Evolutionary conservation across 2,888 invertebrate genomes (phyloP).

Genomic region (Melieria crassipennis): DNA sequence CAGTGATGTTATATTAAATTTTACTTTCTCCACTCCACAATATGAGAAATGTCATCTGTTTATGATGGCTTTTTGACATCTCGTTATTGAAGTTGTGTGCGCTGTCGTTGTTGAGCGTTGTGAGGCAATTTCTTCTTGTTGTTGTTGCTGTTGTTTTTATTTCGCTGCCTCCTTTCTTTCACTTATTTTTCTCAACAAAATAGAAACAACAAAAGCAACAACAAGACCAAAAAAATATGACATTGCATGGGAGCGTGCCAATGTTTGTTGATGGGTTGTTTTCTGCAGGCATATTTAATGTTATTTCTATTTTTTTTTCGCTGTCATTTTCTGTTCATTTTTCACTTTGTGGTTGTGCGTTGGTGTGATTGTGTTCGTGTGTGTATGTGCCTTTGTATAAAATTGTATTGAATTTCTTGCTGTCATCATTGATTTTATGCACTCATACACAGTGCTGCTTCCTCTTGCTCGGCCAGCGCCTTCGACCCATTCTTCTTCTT

Average conservation of each 20-base stretch:
- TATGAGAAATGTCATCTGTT: slow-evolving; percentile 64
- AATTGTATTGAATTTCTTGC: slow-evolving; percentile 35
- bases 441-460: slow-evolving; percentile 19
- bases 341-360: slow-evolving; percentile 15
- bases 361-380: neutral
- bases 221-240: too few relatives aligned
- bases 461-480: slow-evolving; percentile 35
- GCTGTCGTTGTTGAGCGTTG: neutral
- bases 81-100: slow-evolving; percentile 44
- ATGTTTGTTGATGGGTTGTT: too few relatives aligned
- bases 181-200: too few relatives aligned
- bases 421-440: slow-evolving; percentile 41
- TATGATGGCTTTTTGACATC: slow-evolving; percentile 63
- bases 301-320: neutral
- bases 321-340: slow-evolving; percentile 24
- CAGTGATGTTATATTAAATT: slow-evolving; percentile 54
- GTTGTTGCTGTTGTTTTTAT: too few relatives aligned
- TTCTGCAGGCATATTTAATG: neutral
- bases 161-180: too few relatives aligned
- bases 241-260: too few relatives aligned
- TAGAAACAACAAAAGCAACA: too few relatives aligned
- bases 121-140: too few relatives aligned
- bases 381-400: slow-evolving; percentile 16
- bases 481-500: slow-evolving; percentile 17
- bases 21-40: slow-evolving; percentile 54